Conservation (phyloP, 2,888 invertebrate genomes). For the Hesperia comma region DNA sequence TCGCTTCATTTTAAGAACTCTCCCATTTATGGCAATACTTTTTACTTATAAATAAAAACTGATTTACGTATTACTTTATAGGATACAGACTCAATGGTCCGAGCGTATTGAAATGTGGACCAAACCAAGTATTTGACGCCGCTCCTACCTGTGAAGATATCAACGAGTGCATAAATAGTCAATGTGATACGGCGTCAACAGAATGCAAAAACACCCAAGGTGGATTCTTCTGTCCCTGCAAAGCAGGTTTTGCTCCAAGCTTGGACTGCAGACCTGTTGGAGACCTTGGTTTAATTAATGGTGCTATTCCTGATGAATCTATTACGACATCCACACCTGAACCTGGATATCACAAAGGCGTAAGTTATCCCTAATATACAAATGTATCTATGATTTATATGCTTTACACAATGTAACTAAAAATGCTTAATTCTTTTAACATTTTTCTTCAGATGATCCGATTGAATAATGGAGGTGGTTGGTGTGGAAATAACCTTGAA, state of each 20-base stretch:
- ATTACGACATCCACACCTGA: slow-evolving; percentile 93
- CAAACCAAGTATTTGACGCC: slow-evolving; percentile 92
- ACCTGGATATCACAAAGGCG: slow-evolving; percentile 91
- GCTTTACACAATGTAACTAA: not conserved
- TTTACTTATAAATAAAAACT: not conserved
- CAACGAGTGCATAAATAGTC: slow-evolving; percentile 94
- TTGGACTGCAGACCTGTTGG: slow-evolving; percentile 95
- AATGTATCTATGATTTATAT: not conserved
- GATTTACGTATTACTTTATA: slow-evolving; percentile 45
- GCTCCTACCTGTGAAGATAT: slow-evolving; percentile 96
- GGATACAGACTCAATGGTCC: slow-evolving; percentile 94
- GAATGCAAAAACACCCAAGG: slow-evolving; percentile 95
- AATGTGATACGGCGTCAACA: slow-evolving; percentile 95
- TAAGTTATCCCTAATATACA: slow-evolving; percentile 64
- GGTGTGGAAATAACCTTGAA: slow-evolving; percentile 95
- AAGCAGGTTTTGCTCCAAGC: slow-evolving; percentile 91
- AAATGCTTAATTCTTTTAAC: not conserved
- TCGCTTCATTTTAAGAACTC: no score
- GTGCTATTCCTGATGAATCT: slow-evolving; percentile 95
- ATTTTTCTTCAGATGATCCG: slow-evolving; percentile 88
- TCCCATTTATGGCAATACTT: no score
- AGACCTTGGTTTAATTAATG: slow-evolving; percentile 93
- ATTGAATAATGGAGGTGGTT: slow-evolving; percentile 92
- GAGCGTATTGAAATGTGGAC: slow-evolving; percentile 92
- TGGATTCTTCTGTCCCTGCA: slow-evolving; percentile 94